Conservation (phyloP, 2,797 vertebrate species). For the Rhyacichthys aspro region DNA sequence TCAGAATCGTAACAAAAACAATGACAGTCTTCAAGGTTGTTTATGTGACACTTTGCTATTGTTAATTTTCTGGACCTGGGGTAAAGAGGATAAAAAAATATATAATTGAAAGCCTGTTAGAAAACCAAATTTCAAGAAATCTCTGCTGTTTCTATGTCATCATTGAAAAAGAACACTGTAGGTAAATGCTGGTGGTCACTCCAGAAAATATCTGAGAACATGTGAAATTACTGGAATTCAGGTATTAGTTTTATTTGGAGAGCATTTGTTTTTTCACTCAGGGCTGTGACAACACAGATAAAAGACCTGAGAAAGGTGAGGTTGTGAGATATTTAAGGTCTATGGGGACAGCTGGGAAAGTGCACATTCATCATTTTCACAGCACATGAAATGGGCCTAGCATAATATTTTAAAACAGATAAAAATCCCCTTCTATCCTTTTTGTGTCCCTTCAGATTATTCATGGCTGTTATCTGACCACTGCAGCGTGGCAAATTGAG, state of each 20-base stretch:
- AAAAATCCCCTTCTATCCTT: slow-evolving; percentile 45
- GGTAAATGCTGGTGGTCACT: no score
- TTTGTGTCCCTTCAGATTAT: slow-evolving; percentile 45
- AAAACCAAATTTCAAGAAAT: no score
- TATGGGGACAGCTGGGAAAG: slow-evolving; percentile 59
- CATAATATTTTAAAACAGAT: slow-evolving; percentile 71
- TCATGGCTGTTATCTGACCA: slow-evolving; percentile 68
- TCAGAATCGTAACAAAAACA: no score
- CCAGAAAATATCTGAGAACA: no score
- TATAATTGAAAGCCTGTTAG: no score
- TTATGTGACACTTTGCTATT: no score
- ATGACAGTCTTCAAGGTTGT: no score
- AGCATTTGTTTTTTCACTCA: slow-evolving; percentile 10
- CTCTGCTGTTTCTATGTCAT: no score
- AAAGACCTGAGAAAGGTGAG: not conserved
- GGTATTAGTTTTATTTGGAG: not conserved
- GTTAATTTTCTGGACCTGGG: no score
- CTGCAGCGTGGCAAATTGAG: slow-evolving; percentile 56
- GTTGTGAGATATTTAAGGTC: slow-evolving; percentile 13
- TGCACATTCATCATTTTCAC: slow-evolving; percentile 51
- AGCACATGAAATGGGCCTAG: slow-evolving; percentile 50
- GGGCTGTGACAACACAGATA: slow-evolving; percentile 69
- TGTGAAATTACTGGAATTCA: no score
- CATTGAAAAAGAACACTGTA: no score
- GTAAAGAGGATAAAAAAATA: no score